These are phyloP conservation scores for Poecile montanus DNA, from an alignment of 2,797 vertebrate genomes.

Conservation along the genomic window DNA sequence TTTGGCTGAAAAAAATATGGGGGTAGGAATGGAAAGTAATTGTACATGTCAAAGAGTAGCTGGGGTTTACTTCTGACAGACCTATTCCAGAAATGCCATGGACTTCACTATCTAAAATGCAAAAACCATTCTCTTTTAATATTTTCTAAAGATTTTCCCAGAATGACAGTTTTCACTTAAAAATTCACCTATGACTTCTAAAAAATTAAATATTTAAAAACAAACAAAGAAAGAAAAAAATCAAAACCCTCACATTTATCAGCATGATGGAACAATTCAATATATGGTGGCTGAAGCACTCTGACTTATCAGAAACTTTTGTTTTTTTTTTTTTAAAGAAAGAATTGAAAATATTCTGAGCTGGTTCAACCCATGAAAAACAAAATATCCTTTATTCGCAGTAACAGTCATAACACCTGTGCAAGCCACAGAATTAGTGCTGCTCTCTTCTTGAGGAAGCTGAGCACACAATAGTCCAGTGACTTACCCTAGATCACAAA, in stretches of 20 bases:
- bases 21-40: not conserved
- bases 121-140: not conserved
- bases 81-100: conserved; percentile 5
- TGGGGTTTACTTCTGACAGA: not conserved
- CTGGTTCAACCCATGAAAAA: not conserved
- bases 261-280: not conserved
- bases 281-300: not conserved
- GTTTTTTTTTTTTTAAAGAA: not conserved
- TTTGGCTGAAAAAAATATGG: not conserved
- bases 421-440: conserved; percentile 6
- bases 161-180: not conserved
- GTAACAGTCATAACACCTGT: conserved; percentile 32
- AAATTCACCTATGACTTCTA: not conserved
- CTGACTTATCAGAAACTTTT: not conserved
- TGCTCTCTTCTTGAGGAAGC: conserved; percentile 44
- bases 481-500: not conserved
- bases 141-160: not conserved
- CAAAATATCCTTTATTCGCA: conserved; percentile 36
- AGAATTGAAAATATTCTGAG: not conserved
- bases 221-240: not conserved
- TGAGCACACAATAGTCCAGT: not conserved
- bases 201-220: not conserved
- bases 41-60: not conserved
- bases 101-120: not conserved
- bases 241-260: not conserved